A percentile compares a stretch with the other conserved stretches of the same genome.
phyloP scores from a whole-genome alignment of 2,888 invertebrate genomes.

The Mythimna pallens region DNA sequence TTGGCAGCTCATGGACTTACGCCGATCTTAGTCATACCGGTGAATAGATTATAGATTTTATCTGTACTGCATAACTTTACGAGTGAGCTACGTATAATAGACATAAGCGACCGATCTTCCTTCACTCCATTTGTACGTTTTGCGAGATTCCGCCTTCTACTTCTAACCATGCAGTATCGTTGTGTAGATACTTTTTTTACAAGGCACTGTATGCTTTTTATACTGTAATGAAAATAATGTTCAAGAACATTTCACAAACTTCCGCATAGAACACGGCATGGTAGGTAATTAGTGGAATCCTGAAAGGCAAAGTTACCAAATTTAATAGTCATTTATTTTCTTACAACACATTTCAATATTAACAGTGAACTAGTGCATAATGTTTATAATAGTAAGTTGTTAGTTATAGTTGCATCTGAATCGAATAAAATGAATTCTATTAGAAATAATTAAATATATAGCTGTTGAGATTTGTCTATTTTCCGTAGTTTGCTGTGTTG shows the following conservation, averaged over 20 bases:
- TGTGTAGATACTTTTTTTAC: conserved; percentile 32
- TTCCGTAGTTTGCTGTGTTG: conserved; percentile 85
- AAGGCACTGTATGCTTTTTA: conserved; percentile 49
- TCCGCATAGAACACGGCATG: conserved; percentile 39
- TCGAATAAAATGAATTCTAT: conserved; percentile 77
- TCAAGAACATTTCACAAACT: conserved; percentile 33
- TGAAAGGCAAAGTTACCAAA: conserved; percentile 74
- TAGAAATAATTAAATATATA: conserved; percentile 70
- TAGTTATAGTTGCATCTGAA: conserved; percentile 78
- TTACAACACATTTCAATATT: conserved; percentile 73
- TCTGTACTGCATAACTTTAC: conserved; percentile 72
- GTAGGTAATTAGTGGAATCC: conserved; percentile 56
- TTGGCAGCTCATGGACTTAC: conserved; percentile 61
- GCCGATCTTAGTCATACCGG: conserved; percentile 54
- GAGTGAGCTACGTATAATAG: conserved; percentile 82
- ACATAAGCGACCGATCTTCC: conserved; percentile 77
- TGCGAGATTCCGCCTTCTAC: conserved; percentile 59
- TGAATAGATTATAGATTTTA: conserved; percentile 68
- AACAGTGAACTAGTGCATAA: conserved; percentile 60
- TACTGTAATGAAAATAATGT: conserved; percentile 32
- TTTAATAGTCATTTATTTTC: conserved; percentile 84
- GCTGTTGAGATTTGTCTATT: conserved; percentile 82
- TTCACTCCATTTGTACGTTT: conserved; percentile 57
- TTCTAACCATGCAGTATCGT: conserved; percentile 44
- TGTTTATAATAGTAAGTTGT: conserved; percentile 65